Percentiles rank a stretch among this genome's conserved stretches.
Conservation (phyloP, 2,888 invertebrate genomes). For the Drosophila parthenogenetica region DNA sequence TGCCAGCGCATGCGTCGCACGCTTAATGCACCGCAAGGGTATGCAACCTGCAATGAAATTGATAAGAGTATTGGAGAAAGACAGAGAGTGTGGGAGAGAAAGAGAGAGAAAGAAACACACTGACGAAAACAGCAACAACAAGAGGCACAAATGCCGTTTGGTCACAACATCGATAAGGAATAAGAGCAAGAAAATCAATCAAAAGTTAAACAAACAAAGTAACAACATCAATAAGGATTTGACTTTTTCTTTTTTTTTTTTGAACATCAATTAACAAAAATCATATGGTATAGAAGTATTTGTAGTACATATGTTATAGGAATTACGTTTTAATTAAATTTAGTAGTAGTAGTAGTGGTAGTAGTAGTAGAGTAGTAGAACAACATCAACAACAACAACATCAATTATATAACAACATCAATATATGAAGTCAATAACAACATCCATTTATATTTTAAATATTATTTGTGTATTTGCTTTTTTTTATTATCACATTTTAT, state of each 20-base stretch:
- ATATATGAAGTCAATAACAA: constrained; percentile 81
- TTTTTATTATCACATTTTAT: constrained; percentile 10
- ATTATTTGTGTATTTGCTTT: constrained; percentile 36
- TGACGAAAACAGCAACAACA: constrained; percentile 46
- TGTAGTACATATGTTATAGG: constrained; percentile 45
- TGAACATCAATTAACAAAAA: constrained; percentile 58
- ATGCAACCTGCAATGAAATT: constrained; percentile 65
- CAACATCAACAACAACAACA: constrained; percentile 75
- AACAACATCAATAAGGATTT: constrained; percentile 51
- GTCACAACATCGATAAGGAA: constrained; percentile 51
- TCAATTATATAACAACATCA: constrained; percentile 78
- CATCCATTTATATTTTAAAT: constrained; percentile 69
- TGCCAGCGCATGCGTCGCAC: constrained; percentile 66
- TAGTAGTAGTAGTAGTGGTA: constrained; percentile 60
- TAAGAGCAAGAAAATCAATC: constrained; percentile 26
- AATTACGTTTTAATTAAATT: constrained; percentile 42
- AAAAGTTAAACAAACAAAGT: constrained; percentile 42
- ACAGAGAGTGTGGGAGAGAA: constrained; percentile 31
- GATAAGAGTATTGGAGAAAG: constrained; percentile 50
- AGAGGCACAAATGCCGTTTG: constrained; percentile 21
- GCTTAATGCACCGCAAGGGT: constrained; percentile 62
- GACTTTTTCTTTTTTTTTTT: neutral
- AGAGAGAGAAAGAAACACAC: constrained; percentile 36
- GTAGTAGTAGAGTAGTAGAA: constrained; percentile 46
- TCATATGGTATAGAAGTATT: constrained; percentile 58